A percentile compares a stretch with the other conserved stretches of the same genome.
phyloP scores from a whole-genome alignment of 2,888 invertebrate species.

The Nemapogon koenigi region DNA sequence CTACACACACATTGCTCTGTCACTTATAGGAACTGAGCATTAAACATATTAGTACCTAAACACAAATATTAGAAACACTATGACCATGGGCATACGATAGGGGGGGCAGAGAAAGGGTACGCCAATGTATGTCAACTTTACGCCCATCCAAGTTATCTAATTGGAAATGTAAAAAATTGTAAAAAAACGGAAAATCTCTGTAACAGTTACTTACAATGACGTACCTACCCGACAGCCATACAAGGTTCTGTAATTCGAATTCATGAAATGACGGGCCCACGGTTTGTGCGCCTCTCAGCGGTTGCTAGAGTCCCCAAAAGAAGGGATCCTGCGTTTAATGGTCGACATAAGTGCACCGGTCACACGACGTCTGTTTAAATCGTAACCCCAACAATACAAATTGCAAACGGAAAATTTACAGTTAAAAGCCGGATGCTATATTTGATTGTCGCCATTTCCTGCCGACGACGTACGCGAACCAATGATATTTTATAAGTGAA shows the following conservation, averaged over 20 bases:
- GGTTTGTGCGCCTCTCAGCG: slow-evolving; percentile 7
- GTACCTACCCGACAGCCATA: not conserved
- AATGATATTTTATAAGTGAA: no score
- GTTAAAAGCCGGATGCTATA: slow-evolving; percentile 56
- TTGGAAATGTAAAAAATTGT: not conserved
- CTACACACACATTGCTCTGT: no score
- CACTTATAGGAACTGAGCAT: no score
- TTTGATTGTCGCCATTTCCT: slow-evolving; percentile 9
- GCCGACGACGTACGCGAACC: no score
- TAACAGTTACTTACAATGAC: slow-evolving; percentile 8
- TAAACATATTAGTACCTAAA: no score
- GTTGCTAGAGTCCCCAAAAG: slow-evolving; percentile 1
- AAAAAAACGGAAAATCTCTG: not conserved
- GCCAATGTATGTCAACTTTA: no score
- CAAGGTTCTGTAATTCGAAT: slow-evolving; percentile 17
- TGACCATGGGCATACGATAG: no score
- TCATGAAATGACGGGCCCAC: slow-evolving; percentile 18
- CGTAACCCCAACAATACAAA: slow-evolving; percentile 34
- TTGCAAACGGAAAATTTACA: slow-evolving; percentile 60
- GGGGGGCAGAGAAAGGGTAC: no score
- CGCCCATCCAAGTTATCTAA: not conserved
- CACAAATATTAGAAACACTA: no score
- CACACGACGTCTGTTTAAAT: slow-evolving; percentile 4
- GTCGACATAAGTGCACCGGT: slow-evolving; percentile 17
- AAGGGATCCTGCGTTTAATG: slow-evolving; percentile 23